Evolutionary conservation across 2,888 invertebrate genomes (phyloP), one percentile per base, ranked within the genome.

Genomic region (Acanthosepion lycidas): DNA sequence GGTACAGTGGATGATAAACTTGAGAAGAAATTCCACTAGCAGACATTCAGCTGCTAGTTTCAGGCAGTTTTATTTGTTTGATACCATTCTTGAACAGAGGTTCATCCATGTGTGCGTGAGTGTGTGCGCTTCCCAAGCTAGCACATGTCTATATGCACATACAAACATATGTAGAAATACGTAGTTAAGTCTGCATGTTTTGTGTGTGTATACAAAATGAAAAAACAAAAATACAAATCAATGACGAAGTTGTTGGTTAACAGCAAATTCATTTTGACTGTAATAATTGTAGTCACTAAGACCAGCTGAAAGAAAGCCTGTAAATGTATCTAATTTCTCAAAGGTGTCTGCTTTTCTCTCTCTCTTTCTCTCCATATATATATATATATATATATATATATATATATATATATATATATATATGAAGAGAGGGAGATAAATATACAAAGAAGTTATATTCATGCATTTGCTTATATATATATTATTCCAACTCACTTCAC

Each of bases 11-110:
- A 78, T 78, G 78, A 78, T 78, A 78, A 78, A 78, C 78, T 78
- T 78, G 78, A 78, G 78, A 78, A 78, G 78, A 78, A 78, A 78
- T 78, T 78, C 78, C 78, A 78, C 78, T 78, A 78, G 78, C 78
- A 78, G 78, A 78, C 78, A 78, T n/a, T 78, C 78, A 78, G 78
- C 78, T 78, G 78, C 78, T 78, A 78, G 78, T 78, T 78, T 33
- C 78, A 78, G 78, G 78, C 78, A 78, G 78, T 78, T 78, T 78
- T 78, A 78, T 78, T 78, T 78, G 78, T 78, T 78, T 78, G 78
- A 78, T 78, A 78, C n/a, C n/a, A 78, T 78, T 78, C 78, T 78
- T 78, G 15, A 78, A 78, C n/a, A 78, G n/a, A n/a, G 20, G n/a
- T 15, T 0, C 23, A 18, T 78, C 1, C 33, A 18, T n/a, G n/a